Base-by-base conservation (phyloP, 2,888 invertebrate genomes). In the Creontiades dilutus region DNA sequence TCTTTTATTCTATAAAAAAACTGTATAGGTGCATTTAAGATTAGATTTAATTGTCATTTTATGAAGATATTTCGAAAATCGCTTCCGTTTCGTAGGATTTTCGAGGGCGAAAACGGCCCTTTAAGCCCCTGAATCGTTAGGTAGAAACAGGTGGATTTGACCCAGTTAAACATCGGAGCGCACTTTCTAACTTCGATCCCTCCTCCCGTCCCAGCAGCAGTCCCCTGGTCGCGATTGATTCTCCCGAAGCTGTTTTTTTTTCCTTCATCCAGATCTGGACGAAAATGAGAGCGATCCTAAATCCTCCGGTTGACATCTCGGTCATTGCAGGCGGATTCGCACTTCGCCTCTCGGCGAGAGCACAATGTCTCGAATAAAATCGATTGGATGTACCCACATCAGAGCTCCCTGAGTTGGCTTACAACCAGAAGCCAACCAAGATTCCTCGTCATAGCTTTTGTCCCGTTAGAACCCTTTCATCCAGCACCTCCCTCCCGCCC, bases 381-480 rank as follows among this genome's bases (percentile, higher is more conserved):
- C 68, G 68, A 68, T 68, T 68, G 68, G 68, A 68, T 23, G 27
- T 68, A 68, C 37, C 37, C 7, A 37, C 68, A 68, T 68, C 23
- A 23, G 68, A 61, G 19, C 23, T 68, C 68, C 68, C 68, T 68
- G 37, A 4, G 37, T 68, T 68, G 68, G 68, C 68, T 23, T 19
- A 68, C 23, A 68, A 23, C 68, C 68, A 68, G 68, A 68, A 68
- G 68, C 68, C 68, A 68, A 68, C 68, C 57, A 68, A 68, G 68
- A 68, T 68, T 68, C 68, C 68, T 68, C 68, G 68, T 68, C 68
- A 68, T 68, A 78, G 78, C 37, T 47, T 82, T 82, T 82, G 82
- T 82, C 82, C 82, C 82, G 82, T 82, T 82, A 82, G 82, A 82
- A 52, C 82, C 52, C 82, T 82, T 82, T 82, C 82, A 82, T 82